Percentiles rank a stretch among this genome's conserved stretches.
These are phyloP conservation scores for Morinoia aosen DNA, from an alignment of 2,888 invertebrate genomes.

Conservation along the genomic window DNA sequence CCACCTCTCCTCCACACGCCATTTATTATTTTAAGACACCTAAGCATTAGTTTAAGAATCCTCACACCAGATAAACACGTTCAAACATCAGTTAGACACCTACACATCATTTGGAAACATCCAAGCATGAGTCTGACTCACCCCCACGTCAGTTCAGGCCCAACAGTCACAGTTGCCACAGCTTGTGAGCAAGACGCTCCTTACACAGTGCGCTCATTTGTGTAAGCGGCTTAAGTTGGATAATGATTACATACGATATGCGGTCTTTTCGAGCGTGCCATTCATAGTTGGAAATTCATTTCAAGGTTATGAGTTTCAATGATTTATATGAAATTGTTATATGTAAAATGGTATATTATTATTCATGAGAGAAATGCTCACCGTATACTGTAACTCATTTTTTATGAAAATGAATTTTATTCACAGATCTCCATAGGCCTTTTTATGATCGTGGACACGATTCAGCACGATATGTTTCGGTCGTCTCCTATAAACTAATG, in stretches of 20 bases:
- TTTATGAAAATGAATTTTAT: not conserved
- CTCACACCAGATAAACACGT: not conserved
- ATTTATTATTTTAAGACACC: not conserved
- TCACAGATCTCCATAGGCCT: not conserved
- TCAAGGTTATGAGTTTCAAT: not conserved
- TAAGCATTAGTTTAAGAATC: not conserved
- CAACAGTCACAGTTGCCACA: no score
- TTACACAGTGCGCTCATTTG: not conserved
- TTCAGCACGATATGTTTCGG: not conserved
- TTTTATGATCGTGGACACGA: not conserved
- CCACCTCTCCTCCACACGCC: not conserved
- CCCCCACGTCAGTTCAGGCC: not conserved
- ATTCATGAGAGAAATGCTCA: not conserved
- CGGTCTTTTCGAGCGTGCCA: not conserved
- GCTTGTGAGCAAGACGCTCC: no score
- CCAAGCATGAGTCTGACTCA: no score
- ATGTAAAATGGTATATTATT: not conserved
- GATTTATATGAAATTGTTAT: not conserved
- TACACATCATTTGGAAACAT: no score
- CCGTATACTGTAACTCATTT: not conserved
- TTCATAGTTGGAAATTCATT: not conserved
- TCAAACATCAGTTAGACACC: not conserved
- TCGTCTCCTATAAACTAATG: no score
- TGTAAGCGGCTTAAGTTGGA: not conserved
- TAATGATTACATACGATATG: not conserved